Base-by-base conservation (phyloP, 2,113 vertebrate species). In the Lampris megalopsis region DNA sequence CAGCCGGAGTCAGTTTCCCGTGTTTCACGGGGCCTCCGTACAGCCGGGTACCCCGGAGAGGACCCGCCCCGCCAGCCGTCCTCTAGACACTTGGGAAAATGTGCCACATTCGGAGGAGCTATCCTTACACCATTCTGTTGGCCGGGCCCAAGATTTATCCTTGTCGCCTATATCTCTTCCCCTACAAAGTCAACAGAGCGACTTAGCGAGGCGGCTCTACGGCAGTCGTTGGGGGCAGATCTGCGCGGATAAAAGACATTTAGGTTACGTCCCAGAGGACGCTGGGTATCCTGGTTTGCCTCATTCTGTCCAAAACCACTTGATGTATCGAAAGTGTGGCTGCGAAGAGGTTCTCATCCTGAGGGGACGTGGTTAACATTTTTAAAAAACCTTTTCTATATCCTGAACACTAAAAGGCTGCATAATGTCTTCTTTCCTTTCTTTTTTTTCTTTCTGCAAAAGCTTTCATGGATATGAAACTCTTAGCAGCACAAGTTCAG, bases 221-320 rank as follows among this genome's bases (percentile, higher is more conserved):
- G 65, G 68, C 67, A 64, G 62, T 11, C 38, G 45, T n/a, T 24
- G 78, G 64, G 41, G 73, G 77, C 54, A 66, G 74, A 80, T 75
- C 73, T 61, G 64, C 64, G 63, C 66, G 79, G 82, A 87, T 87
- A 74, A 83, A 82, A 86, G 24, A 84, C 81, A 87, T 90, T 86
- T 85, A 82, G 88, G 85, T 88, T 86, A 86, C 71, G 60, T 90
- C 88, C 89, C 83, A 7, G 52, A 64, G 83, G 87, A 90, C 13
- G 75, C 7, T 69, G 67, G 79, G 68, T 82, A 67, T 64, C 65
- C 63, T 48, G 62, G 71, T 69, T 81, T 76, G 61, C 82, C 80
- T 75, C 75, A 45, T 85, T 87, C 69, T 56, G 71, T 64, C 58
- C 65, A 75, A 79, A 50, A 79, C 36, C 65, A 75, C 63, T 66